Conservation (phyloP, 1,140 invertebrate genomes). For the Eriosoma lanigerum region DNA sequence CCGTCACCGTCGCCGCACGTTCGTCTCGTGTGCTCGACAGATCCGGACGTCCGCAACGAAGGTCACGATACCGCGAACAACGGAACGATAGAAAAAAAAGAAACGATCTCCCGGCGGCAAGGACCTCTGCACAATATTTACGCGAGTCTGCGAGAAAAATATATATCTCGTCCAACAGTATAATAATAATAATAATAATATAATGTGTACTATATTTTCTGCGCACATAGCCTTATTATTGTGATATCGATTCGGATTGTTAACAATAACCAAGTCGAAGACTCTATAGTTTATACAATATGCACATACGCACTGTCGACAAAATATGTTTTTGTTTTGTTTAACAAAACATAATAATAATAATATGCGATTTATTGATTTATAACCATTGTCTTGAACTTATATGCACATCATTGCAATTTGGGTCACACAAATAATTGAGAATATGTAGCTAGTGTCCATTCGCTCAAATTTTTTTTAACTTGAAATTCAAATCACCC, state of each 20-base stretch:
- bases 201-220: not conserved
- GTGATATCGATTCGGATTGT: not conserved
- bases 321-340: conserved; percentile 11
- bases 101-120: conserved; percentile 13
- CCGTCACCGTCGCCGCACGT: not conserved
- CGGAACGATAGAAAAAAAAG: not conserved
- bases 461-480: too few relatives aligned
- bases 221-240: not conserved
- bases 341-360: not conserved
- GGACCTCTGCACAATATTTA: not conserved
- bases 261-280: not conserved
- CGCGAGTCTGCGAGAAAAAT: not conserved
- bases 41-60: conserved; percentile 38
- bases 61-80: conserved; percentile 1
- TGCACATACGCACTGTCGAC: not conserved
- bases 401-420: too few relatives aligned
- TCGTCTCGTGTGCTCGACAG: not conserved
- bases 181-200: not conserved
- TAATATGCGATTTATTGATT: not conserved
- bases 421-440: too few relatives aligned
- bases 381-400: not conserved
- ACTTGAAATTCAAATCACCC: too few relatives aligned
- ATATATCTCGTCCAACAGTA: conserved; percentile 20
- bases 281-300: not conserved
- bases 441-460: too few relatives aligned